Evolutionary conservation across 2,113 vertebrate genomes (phyloP).

Genomic region (Rhabdomys dilectus): DNA sequence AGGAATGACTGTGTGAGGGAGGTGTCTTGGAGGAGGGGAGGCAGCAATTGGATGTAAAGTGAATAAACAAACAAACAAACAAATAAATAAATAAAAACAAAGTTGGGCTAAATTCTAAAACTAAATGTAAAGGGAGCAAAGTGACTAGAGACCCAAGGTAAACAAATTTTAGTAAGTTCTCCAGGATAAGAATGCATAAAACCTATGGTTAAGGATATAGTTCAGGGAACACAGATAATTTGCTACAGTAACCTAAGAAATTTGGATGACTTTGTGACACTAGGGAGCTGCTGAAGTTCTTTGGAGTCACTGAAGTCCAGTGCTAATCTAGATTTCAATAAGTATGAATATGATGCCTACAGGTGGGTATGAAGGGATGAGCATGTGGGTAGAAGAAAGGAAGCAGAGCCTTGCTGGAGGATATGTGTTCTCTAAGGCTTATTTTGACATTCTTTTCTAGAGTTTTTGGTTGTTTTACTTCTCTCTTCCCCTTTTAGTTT

Average conservation of each 20-base stretch:
- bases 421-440: not conserved
- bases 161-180: not conserved
- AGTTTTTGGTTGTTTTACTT: not conserved
- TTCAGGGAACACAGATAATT: not conserved
- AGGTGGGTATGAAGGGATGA: not conserved
- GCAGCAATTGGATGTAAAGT: too few relatives aligned
- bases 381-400: not conserved
- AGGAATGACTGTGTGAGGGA: too few relatives aligned
- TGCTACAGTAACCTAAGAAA: not conserved
- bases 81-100: too few relatives aligned
- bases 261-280: not conserved
- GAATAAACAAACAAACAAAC: too few relatives aligned
- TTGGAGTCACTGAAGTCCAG: not conserved
- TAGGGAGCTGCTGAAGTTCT: not conserved
- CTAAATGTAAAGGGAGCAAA: not conserved
- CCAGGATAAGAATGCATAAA: not conserved
- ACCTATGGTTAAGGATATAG: not conserved
- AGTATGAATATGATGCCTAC: not conserved
- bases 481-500: not conserved
- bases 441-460: not conserved
- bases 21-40: too few relatives aligned
- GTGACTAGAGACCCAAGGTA: not conserved
- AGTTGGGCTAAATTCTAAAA: not conserved
- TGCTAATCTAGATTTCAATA: not conserved
- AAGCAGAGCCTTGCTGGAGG: not conserved